Evolutionary conservation across 2,797 vertebrate genomes (phyloP), one percentile per base, ranked within the genome.

Genomic region (Chromis chromis): DNA sequence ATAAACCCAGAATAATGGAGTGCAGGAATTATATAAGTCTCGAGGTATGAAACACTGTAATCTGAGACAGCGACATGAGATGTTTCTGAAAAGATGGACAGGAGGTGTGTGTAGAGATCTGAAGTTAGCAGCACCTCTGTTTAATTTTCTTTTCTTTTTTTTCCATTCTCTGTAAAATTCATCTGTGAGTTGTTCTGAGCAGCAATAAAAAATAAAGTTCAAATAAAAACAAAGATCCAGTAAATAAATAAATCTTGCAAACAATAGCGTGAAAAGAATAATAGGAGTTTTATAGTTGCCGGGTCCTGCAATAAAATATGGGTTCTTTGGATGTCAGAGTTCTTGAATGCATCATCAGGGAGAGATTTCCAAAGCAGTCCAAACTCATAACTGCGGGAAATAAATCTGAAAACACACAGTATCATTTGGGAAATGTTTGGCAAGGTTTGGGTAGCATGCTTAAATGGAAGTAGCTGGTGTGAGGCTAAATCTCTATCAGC

Each of bases 191-290:
- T 24, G 44, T 21, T 10, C 42, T 33, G 31, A 14, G 27, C 39
- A 11, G 22, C 48, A 81, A 65, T 57, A 66, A 76, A 60, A 81
- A 77, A 55, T 19, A 44, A 59, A 40, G 33, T 44, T 57, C 5
- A 55, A 65, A 68, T 48, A 14, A 53, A 70, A 67, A 60, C 55
- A 22, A 52, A 62, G 52, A 73, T 19, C 56, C 53, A 62, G 42
- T 22, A 64, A 57, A 74, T 61, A 64, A 73, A 86, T 70, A 76
- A 59, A 72, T 83, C 24, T 55, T 21, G 28, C 55, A 68, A 78
- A 70, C 50, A 31, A 68, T 39, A 42, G 27, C 65, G 56, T 22
- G 14, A 67, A 48, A 44, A 28, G 16, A 74, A 36, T 42, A 56
- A 73, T 52, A 25, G 19, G 14, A 17, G 10, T 69, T 78, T 86